Base-by-base conservation (phyloP, 2,888 invertebrate genomes). In the Heliconius cydno region DNA sequence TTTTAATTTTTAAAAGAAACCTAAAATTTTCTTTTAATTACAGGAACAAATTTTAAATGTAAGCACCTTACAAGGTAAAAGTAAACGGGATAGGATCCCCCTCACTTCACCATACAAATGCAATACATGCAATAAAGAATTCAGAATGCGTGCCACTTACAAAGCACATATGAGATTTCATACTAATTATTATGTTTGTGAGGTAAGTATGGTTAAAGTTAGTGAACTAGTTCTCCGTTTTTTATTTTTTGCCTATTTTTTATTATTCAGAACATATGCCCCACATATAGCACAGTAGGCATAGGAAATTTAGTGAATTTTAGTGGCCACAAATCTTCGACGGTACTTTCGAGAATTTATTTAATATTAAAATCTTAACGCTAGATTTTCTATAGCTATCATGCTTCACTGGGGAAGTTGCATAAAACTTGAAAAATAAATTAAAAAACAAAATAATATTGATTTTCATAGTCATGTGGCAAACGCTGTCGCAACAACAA, bases 401-500 rank as follows among this genome's bases (percentile, higher is more conserved):
- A 46, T 15, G 15, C 15, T 46, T 15, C 19, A 15, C 46, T 46
- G 46, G 41, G 4, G 3, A 13, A 13, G 46, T 46, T 46, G 15
- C 5, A 46, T 46, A 46, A 46, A 15, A 46, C 15, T 52, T 52
- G 15, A 52, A 22, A 52, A 52, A 52, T 19, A 19, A 52, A 52
- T 52, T 22, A 22, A 52, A 52, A 52, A 52, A 19, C 41, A 41
- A 19, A 7, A 19, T 2, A 22, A 52, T 52, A 52, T 52, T 52
- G 3, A 22, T 52, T 30, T 30, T 72, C 12, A 52, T 25, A 94
- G 94, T 85, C 92, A 0, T 94, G 94, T 80, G 94, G 94, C 73
- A 94, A 94, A 75, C 88, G 94, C 0, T 94, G 94, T 34, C 86
- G 94, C 3, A 94, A 94, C 85, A 92, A 94, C 86, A 92, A 92